These are phyloP conservation scores for Larimichthys crocea DNA, from an alignment of 2,113 vertebrate genomes.

Conservation along the genomic window DNA sequence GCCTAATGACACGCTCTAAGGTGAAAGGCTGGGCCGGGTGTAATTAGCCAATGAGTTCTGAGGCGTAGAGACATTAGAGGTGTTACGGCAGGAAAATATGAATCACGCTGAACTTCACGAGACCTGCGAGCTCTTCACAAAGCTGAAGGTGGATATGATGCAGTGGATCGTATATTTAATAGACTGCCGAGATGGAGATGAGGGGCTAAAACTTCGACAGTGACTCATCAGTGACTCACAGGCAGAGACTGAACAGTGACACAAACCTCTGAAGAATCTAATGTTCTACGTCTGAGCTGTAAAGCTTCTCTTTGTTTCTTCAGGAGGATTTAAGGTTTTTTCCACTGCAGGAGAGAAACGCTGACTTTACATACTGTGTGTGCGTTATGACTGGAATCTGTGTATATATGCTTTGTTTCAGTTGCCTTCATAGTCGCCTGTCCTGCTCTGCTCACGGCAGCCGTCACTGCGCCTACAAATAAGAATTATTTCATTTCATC, in stretches of 20 bases:
- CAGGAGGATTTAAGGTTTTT: background rate
- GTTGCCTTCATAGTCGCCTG: no score
- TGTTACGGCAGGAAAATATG: constrained; percentile 1
- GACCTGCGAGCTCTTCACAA: constrained; percentile 6
- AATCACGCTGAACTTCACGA: constrained; percentile 6
- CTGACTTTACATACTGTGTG: background rate
- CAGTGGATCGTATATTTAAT: constrained; percentile 20
- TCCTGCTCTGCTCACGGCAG: no score
- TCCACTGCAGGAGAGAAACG: background rate
- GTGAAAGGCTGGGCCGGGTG: constrained; percentile 8
- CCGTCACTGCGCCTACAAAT: no score
- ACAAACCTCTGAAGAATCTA: background rate
- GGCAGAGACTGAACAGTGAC: background rate
- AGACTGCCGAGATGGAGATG: constrained; percentile 11
- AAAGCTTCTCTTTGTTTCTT: background rate
- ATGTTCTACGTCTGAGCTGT: background rate
- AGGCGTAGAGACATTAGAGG: background rate
- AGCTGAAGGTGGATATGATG: constrained; percentile 9
- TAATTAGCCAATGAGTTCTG: constrained; percentile 23
- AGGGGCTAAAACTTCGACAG: background rate
- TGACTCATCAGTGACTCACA: constrained; percentile 40
- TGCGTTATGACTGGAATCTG: background rate
- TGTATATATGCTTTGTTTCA: background rate
- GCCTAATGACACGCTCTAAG: background rate
- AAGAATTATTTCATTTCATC: no score